A percentile compares a stretch with the other conserved stretches of the same genome.
phyloP scores from a whole-genome alignment of 2,797 vertebrate genomes.

The Rhodeus uyekii region DNA sequence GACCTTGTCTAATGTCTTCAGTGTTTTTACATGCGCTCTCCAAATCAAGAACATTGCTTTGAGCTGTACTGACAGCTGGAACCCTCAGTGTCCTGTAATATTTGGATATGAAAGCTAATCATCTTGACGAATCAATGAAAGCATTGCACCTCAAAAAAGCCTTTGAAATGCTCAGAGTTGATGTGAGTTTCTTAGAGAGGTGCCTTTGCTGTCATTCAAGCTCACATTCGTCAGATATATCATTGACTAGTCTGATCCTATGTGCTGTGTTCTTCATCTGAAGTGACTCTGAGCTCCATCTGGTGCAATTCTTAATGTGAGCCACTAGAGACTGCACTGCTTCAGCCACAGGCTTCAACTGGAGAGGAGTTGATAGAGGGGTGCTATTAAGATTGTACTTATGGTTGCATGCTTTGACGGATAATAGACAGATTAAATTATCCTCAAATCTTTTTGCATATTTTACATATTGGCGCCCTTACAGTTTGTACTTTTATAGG shows the following conservation, averaged over 20 bases:
- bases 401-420: background rate
- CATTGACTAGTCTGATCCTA: background rate
- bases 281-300: background rate
- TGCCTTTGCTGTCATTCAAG: slow-evolving; percentile 8
- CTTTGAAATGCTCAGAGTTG: slow-evolving; percentile 12
- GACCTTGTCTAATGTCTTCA: slow-evolving; percentile 23
- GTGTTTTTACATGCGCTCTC: slow-evolving; percentile 14
- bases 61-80: background rate
- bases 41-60: slow-evolving; percentile 15
- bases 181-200: slow-evolving; percentile 17
- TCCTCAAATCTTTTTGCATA: background rate
- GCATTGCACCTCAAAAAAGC: slow-evolving; percentile 26
- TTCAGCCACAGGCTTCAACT: background rate
- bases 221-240: background rate
- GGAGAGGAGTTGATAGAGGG: background rate
- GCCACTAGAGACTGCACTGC: slow-evolving; percentile 41
- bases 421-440: background rate
- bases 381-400: background rate
- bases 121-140: slow-evolving; percentile 34
- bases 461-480: too few species aligned
- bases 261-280: background rate
- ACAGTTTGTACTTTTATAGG: too few species aligned
- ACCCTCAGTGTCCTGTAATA: slow-evolving; percentile 10
- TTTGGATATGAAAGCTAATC: slow-evolving; percentile 38
- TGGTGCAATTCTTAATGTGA: background rate